Conservation (phyloP, 1,140 invertebrate genomes). For the Wasmannia auropunctata region DNA sequence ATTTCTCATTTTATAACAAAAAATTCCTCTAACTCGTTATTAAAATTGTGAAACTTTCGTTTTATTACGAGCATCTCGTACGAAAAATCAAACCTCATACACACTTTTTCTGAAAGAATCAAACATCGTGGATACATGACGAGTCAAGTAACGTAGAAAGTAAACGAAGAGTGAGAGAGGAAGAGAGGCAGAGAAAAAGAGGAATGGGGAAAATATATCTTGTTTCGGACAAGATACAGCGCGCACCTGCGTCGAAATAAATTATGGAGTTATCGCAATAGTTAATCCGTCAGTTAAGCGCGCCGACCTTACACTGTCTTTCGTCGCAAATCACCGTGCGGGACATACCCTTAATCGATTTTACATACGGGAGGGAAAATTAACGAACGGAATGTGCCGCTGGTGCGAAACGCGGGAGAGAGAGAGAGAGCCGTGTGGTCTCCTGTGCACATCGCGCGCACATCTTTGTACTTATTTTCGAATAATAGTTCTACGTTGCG, state of each 20-base stretch:
- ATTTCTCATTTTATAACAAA: too few relatives aligned
- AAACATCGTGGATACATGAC: neutral
- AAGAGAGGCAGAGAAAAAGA: neutral
- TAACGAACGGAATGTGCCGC: slow-evolving; percentile 34
- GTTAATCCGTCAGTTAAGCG: slow-evolving; percentile 50
- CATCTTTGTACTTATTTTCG: slow-evolving; percentile 30
- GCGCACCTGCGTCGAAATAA: slow-evolving; percentile 54
- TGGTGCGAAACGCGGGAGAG: slow-evolving; percentile 13
- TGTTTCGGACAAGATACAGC: slow-evolving; percentile 53
- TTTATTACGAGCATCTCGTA: neutral
- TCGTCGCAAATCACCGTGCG: slow-evolving; percentile 48
- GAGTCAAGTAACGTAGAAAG: slow-evolving; percentile 5
- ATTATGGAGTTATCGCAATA: slow-evolving; percentile 58
- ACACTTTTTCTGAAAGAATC: neutral
- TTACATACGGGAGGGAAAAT: slow-evolving; percentile 50
- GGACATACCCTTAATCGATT: slow-evolving; percentile 58
- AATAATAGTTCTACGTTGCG: slow-evolving; percentile 42
- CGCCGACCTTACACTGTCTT: slow-evolving; percentile 50
- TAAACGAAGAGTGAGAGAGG: slow-evolving; percentile 1
- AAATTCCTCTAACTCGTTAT: neutral
- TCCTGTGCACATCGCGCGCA: neutral
- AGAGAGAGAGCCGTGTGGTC: too few relatives aligned
- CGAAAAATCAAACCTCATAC: neutral
- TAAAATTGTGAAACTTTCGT: neutral
- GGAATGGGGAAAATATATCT: slow-evolving; percentile 31